A percentile compares a stretch with the other conserved stretches of the same genome.
Evolutionary conservation across 1,140 invertebrate genomes (phyloP).

Genomic region (Yoshiicerus persimilis): DNA sequence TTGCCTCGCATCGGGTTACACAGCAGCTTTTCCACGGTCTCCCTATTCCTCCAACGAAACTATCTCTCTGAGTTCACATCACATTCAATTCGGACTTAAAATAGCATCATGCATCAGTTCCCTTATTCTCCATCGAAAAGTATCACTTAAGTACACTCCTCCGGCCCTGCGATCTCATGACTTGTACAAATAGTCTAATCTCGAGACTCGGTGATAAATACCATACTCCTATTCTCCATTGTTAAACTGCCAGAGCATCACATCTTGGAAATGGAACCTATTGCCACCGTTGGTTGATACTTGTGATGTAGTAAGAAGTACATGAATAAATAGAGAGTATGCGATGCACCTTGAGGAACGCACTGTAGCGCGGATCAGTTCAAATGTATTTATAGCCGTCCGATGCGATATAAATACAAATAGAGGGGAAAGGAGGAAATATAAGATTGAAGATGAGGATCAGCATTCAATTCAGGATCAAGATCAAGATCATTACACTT

Average conservation of each 20-base stretch:
- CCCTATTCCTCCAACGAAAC: background rate
- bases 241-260: too few relatives aligned
- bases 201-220: background rate
- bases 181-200: background rate
- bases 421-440: background rate
- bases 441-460: background rate
- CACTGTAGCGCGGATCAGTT: too few relatives aligned
- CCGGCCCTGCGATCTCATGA: background rate
- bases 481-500: slow-evolving; percentile 18
- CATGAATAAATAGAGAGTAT: background rate
- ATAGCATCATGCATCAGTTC: background rate
- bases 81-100: background rate
- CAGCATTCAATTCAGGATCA: slow-evolving; percentile 9
- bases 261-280: too few relatives aligned
- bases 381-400: background rate
- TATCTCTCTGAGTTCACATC: slow-evolving; percentile 1
- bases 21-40: background rate
- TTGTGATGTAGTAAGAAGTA: background rate
- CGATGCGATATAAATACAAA: background rate
- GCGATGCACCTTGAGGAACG: background rate
- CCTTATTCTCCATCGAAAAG: background rate
- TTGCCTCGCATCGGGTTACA: background rate
- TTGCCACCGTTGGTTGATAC: too few relatives aligned
- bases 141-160: background rate
- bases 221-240: too few relatives aligned